These are phyloP conservation scores for Pseudochirops cupreus DNA, from an alignment of 2,797 vertebrate genomes.

Conservation along the genomic window DNA sequence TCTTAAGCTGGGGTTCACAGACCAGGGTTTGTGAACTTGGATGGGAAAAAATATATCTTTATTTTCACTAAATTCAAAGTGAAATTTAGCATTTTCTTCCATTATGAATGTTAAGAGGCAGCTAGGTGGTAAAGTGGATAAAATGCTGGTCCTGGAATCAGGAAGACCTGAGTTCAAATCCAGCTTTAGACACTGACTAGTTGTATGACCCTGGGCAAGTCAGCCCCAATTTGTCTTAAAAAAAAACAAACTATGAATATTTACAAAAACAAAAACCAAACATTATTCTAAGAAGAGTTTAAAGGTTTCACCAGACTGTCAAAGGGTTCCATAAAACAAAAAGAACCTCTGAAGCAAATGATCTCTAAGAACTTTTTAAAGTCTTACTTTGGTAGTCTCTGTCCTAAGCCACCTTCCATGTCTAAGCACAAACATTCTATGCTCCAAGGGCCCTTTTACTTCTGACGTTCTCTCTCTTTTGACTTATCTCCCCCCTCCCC, in stretches of 20 bases:
- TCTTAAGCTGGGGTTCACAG: too few species aligned
- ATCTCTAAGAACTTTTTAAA: neutral
- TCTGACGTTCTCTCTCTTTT: neutral
- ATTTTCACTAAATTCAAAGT: neutral
- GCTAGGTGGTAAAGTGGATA: too few species aligned
- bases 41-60: too few species aligned
- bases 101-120: neutral
- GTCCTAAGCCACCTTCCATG: neutral
- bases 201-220: too few species aligned
- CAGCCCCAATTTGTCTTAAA: too few species aligned
- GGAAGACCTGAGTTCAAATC: too few species aligned
- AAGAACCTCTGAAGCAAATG: neutral
- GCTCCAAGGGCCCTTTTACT: neutral
- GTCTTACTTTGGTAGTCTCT: neutral
- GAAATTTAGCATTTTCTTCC: neutral
- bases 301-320: neutral
- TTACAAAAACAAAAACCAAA: neutral
- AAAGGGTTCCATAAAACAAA: neutral
- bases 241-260: too few species aligned
- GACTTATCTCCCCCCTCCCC: neutral
- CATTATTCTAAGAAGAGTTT: neutral
- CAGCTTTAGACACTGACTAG: too few species aligned
- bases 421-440: neutral
- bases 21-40: too few species aligned
- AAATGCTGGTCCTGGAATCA: too few species aligned